Evolutionary conservation across 2,113 vertebrate species (phyloP).

Genomic region (Sceloporus undulatus): DNA sequence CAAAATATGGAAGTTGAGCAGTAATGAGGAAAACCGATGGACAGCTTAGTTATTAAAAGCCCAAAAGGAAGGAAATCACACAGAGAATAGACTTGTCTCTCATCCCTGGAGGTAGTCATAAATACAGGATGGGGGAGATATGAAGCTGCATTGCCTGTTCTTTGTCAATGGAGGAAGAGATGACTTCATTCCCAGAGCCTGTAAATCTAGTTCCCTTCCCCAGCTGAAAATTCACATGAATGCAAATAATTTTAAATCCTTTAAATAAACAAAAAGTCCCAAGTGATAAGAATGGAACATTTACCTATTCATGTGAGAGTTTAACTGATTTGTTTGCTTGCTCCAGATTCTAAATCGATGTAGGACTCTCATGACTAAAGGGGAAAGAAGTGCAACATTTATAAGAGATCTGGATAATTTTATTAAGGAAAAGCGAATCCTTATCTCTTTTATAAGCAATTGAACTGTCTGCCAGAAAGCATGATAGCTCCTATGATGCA

Average conservation of each 20-base stretch:
- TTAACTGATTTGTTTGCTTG: not conserved
- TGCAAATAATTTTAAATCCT: slow-evolving; percentile 6
- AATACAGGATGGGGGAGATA: not conserved
- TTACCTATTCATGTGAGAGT: slow-evolving; percentile 15
- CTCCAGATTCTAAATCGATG: not conserved
- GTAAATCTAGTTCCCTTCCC: slow-evolving; percentile 17
- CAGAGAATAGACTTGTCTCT: not conserved
- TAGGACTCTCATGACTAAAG: not conserved
- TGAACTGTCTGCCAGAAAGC: slow-evolving; percentile 22
- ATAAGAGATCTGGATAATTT: slow-evolving; percentile 26
- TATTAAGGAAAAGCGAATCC: slow-evolving; percentile 21
- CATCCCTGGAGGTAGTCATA: not conserved
- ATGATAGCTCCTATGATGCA: slow-evolving; percentile 7
- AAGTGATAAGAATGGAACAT: slow-evolving; percentile 4
- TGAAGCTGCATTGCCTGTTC: not conserved
- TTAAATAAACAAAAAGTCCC: slow-evolving; percentile 13
- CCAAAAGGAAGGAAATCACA: not conserved
- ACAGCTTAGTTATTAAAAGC: not conserved
- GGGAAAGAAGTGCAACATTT: slow-evolving; percentile 13
- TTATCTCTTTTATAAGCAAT: slow-evolving; percentile 24
- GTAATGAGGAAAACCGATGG: not conserved
- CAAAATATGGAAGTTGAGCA: not conserved
- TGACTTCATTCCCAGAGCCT: slow-evolving; percentile 8
- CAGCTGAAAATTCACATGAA: not conserved
- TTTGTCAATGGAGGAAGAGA: not conserved